A percentile compares a stretch with the other conserved stretches of the same genome.
Evolutionary conservation across 2,797 vertebrate species (phyloP).

Genomic region (Lepus oiostolus): DNA sequence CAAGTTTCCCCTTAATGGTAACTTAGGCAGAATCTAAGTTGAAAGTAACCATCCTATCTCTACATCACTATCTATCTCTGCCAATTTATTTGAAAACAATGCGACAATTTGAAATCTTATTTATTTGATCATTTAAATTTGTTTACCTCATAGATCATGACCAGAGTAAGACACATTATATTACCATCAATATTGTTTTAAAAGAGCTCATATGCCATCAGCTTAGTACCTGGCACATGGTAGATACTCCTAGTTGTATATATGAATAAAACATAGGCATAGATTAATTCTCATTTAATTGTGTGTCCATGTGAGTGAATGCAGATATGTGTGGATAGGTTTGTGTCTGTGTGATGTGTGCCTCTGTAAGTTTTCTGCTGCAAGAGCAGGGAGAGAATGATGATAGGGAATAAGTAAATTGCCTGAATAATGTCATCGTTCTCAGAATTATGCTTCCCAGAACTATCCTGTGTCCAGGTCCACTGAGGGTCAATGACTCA

Average conservation of each 20-base stretch:
- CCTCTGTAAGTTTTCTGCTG: not conserved
- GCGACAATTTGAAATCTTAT: not conserved
- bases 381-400: not conserved
- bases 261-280: not conserved
- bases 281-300: not conserved
- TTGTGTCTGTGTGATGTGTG: not conserved
- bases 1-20: not conserved
- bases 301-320: not conserved
- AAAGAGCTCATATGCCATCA: not conserved
- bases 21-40: not conserved
- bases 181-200: slow-evolving; percentile 6
- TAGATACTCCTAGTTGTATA: not conserved
- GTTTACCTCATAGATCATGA: not conserved
- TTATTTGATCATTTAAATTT: slow-evolving; percentile 14
- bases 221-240: not conserved
- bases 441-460: not conserved
- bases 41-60: not conserved
- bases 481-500: not conserved
- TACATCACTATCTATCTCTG: not conserved
- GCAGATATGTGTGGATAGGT: not conserved
- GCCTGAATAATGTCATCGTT: not conserved
- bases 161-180: not conserved
- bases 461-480: slow-evolving; percentile 15
- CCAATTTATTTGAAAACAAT: not conserved
- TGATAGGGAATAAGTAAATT: not conserved